These are phyloP conservation scores for Philopotamus ludificatus DNA, from an alignment of 1,140 invertebrate species.

Conservation along the genomic window DNA sequence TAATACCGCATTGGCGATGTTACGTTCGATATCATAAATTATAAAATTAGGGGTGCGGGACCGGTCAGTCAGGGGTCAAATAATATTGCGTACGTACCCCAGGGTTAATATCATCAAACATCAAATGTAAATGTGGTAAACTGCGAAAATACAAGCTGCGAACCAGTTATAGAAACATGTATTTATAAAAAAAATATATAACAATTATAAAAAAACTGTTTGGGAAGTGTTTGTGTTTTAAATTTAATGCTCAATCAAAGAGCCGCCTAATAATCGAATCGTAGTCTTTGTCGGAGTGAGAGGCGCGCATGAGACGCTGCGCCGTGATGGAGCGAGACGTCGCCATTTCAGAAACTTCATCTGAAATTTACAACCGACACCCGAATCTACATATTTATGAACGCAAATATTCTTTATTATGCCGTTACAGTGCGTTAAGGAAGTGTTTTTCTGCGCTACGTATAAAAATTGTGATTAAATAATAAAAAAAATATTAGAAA, in stretches of 20 bases:
- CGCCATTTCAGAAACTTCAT: background rate
- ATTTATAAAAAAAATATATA: background rate
- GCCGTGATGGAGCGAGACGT: too few species aligned
- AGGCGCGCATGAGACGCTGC: background rate
- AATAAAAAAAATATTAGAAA: too few species aligned
- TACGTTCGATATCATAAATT: background rate
- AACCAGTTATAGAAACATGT: background rate
- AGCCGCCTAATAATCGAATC: background rate
- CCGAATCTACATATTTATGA: constrained; percentile 20
- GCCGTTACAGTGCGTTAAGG: background rate
- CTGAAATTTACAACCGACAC: constrained; percentile 5
- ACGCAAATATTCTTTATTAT: constrained; percentile 14
- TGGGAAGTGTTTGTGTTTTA: background rate
- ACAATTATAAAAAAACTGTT: background rate
- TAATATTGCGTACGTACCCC: constrained; percentile 31
- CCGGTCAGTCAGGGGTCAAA: constrained; percentile 35
- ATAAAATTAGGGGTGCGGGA: background rate
- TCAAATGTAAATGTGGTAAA: constrained; percentile 24
- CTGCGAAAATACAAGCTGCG: background rate
- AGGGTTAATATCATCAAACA: constrained; percentile 41
- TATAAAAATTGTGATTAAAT: too few species aligned
- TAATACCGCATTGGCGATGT: background rate
- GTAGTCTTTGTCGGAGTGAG: background rate
- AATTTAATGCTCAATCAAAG: background rate
- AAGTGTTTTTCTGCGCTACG: too few species aligned